These are phyloP conservation scores for Eumacrocentrus americanus DNA, from an alignment of 2,888 invertebrate species.

Conservation along the genomic window DNA sequence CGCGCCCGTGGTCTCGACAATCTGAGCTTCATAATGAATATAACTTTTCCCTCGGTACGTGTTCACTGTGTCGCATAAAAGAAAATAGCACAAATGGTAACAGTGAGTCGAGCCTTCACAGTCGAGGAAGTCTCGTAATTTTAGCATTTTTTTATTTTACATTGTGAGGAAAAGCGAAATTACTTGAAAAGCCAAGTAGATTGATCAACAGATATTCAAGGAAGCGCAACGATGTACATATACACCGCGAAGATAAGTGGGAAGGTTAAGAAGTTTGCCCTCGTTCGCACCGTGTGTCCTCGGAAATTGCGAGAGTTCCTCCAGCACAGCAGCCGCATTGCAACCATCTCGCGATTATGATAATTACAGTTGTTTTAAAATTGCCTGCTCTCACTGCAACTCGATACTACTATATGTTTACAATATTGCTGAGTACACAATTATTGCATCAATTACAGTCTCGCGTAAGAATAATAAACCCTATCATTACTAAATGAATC, in stretches of 20 bases:
- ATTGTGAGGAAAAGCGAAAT: not conserved
- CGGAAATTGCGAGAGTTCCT: conserved; percentile 30
- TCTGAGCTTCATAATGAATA: not conserved
- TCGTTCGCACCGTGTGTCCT: conserved; percentile 30
- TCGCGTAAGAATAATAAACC: not conserved
- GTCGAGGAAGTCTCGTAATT: not conserved
- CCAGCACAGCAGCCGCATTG: not conserved
- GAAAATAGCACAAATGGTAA: not conserved
- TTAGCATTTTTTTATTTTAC: no score
- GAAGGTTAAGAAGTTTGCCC: conserved; percentile 16
- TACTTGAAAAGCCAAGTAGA: conserved; percentile 3
- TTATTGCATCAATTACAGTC: conserved; percentile 8
- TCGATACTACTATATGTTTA: not conserved
- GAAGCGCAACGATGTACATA: not conserved
- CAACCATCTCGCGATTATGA: not conserved
- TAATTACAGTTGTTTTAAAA: conserved; percentile 16
- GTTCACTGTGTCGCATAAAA: not conserved
- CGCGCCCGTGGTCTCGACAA: no score
- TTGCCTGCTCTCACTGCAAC: not conserved
- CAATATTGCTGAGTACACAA: conserved; percentile 7
- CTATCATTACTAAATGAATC: not conserved
- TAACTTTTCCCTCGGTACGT: not conserved
- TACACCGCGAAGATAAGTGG: conserved; percentile 18
- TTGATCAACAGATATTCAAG: conserved; percentile 6
- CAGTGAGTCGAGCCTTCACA: not conserved